Evolutionary conservation across 2,797 vertebrate genomes (phyloP).

Genomic region (Melanotaenia pygmaea): DNA sequence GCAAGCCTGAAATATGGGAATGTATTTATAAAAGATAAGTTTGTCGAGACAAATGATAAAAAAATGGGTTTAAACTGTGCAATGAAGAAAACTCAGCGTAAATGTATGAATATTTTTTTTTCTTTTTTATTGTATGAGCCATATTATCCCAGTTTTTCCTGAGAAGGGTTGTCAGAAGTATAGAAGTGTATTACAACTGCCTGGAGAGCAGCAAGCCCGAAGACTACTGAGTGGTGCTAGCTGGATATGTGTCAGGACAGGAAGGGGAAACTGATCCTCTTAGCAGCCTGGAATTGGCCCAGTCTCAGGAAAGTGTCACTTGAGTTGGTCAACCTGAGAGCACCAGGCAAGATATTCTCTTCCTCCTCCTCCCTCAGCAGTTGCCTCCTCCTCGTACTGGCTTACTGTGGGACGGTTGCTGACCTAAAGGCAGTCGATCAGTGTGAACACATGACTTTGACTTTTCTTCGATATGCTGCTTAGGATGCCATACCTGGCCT

Average conservation of each 20-base stretch:
- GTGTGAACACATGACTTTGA: slow-evolving; percentile 43
- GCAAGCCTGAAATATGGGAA: not conserved
- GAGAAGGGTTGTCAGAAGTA: slow-evolving; percentile 34
- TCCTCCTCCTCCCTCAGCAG: slow-evolving; percentile 26
- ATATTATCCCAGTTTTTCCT: not conserved
- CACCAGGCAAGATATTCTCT: slow-evolving; percentile 54
- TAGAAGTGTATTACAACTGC: slow-evolving; percentile 30
- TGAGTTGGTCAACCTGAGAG: slow-evolving; percentile 72
- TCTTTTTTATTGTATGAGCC: not conserved
- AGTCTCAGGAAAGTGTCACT: slow-evolving; percentile 75
- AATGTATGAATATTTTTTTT: not conserved
- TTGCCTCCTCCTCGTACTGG: slow-evolving; percentile 1
- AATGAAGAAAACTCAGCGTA: not conserved
- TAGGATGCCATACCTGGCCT: slow-evolving; percentile 53
- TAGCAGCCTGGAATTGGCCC: slow-evolving; percentile 73
- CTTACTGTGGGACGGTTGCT: slow-evolving; percentile 33
- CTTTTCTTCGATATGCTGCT: slow-evolving; percentile 46
- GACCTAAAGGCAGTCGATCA: slow-evolving; percentile 44
- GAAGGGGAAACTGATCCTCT: slow-evolving; percentile 77
- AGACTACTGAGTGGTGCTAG: slow-evolving; percentile 42
- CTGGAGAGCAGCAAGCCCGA: slow-evolving; percentile 36
- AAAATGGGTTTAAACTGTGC: not conserved
- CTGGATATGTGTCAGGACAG: slow-evolving; percentile 71
- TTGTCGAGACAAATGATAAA: too few relatives aligned
- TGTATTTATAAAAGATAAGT: not conserved